These are phyloP conservation scores for Sciurus vulgaris DNA, from an alignment of 2,797 vertebrate species.

Conservation along the genomic window DNA sequence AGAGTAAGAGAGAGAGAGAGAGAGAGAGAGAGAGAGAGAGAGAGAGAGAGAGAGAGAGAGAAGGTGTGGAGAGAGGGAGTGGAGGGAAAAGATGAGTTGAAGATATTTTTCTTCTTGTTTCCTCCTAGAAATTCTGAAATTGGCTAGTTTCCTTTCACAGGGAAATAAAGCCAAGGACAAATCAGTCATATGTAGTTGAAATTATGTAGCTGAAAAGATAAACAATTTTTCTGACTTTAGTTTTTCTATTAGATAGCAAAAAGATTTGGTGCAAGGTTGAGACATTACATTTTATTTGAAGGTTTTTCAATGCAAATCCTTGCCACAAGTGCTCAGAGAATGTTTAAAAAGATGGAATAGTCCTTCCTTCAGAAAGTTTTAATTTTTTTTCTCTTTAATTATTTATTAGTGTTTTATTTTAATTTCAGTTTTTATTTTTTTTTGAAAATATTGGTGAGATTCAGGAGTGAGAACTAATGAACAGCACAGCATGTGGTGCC, in stretches of 20 bases:
- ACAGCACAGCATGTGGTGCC: neutral
- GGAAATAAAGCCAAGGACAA: neutral
- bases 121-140: slow-evolving; percentile 17
- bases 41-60: no score
- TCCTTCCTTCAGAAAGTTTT: neutral
- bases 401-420: neutral
- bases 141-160: neutral
- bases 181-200: neutral
- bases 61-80: accelerated
- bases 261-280: neutral
- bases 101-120: neutral
- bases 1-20: no score
- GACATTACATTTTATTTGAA: neutral
- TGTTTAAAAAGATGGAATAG: neutral
- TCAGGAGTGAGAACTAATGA: neutral
- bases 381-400: neutral
- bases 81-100: neutral
- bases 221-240: neutral
- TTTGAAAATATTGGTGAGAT: neutral
- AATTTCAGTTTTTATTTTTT: neutral
- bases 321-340: neutral
- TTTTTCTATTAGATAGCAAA: neutral
- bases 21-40: no score
- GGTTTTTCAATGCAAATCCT: neutral
- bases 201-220: neutral